Conservation (phyloP, 2,113 vertebrate species). For the Lagopus muta region DNA sequence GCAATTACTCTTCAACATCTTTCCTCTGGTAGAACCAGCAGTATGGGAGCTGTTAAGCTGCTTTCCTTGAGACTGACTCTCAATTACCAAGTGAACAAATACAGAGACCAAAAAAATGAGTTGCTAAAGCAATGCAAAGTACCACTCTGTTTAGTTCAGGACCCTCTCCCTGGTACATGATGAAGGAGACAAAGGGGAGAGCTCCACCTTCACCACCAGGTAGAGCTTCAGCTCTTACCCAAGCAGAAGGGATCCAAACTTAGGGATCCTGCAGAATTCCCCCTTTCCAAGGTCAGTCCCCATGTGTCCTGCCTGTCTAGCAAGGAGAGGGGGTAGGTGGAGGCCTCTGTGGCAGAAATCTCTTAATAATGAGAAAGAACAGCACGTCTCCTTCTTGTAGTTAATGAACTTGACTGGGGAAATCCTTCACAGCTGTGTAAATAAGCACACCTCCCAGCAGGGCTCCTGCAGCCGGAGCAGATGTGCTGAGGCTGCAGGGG, state of each 20-base stretch:
- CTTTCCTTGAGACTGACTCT: background rate
- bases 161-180: background rate
- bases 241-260: background rate
- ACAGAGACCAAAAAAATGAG: background rate
- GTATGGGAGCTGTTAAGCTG: background rate
- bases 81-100: background rate
- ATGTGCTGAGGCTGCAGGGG: conserved; percentile 59
- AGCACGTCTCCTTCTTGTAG: background rate
- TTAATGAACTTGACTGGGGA: conserved; percentile 42
- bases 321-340: background rate
- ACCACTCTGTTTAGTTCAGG: background rate
- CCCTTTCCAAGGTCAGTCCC: background rate
- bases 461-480: conserved; percentile 53
- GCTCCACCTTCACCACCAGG: background rate
- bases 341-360: background rate
- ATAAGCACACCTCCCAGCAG: background rate
- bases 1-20: background rate
- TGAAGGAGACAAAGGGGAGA: background rate
- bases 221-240: background rate
- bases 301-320: background rate
- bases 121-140: background rate
- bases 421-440: conserved; percentile 61
- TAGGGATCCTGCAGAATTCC: background rate
- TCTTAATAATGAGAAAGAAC: conserved; percentile 9
- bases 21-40: background rate